Percentiles rank a stretch among this genome's conserved stretches.
These are phyloP conservation scores for Sebastes hubbsi DNA, from an alignment of 2,797 vertebrate genomes.

Conservation along the genomic window DNA sequence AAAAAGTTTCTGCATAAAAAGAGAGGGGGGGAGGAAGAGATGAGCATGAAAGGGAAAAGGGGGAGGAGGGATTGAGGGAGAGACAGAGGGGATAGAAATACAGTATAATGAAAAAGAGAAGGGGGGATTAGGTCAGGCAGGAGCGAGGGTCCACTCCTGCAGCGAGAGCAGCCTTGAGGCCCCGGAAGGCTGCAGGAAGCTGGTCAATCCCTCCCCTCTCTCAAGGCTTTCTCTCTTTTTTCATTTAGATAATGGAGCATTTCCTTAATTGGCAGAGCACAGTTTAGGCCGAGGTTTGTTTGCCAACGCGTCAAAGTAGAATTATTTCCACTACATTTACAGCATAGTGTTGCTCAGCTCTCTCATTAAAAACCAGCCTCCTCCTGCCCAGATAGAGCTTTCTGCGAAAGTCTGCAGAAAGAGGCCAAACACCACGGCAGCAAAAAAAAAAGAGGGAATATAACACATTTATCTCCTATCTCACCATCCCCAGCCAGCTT, in stretches of 20 bases:
- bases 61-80: slow-evolving; percentile 47
- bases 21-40: slow-evolving; percentile 41
- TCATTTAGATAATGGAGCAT: slow-evolving; percentile 81
- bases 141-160: slow-evolving; percentile 41
- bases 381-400: slow-evolving; percentile 48
- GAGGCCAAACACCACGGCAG: slow-evolving; percentile 59
- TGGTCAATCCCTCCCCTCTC: slow-evolving; percentile 45
- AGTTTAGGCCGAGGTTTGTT: slow-evolving; percentile 73
- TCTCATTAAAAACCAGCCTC: slow-evolving; percentile 73
- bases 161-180: slow-evolving; percentile 35
- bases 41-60: slow-evolving; percentile 59
- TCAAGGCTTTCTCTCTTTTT: slow-evolving; percentile 55
- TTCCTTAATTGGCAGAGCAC: slow-evolving; percentile 75
- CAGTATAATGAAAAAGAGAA: slow-evolving; percentile 56
- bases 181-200: slow-evolving; percentile 38
- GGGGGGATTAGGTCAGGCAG: slow-evolving; percentile 55
- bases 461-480: slow-evolving; percentile 75
- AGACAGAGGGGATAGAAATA: slow-evolving; percentile 63
- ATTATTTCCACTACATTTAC: slow-evolving; percentile 79
- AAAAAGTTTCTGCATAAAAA: slow-evolving; percentile 75
- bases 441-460: slow-evolving; percentile 31
- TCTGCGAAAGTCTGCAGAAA: slow-evolving; percentile 53
- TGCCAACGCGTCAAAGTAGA: slow-evolving; percentile 75
- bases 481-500: slow-evolving; percentile 61
- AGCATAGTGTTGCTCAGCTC: slow-evolving; percentile 55